Conservation (phyloP, 92 coral and sea anemone species). For the Paragorgia papillata region DNA sequence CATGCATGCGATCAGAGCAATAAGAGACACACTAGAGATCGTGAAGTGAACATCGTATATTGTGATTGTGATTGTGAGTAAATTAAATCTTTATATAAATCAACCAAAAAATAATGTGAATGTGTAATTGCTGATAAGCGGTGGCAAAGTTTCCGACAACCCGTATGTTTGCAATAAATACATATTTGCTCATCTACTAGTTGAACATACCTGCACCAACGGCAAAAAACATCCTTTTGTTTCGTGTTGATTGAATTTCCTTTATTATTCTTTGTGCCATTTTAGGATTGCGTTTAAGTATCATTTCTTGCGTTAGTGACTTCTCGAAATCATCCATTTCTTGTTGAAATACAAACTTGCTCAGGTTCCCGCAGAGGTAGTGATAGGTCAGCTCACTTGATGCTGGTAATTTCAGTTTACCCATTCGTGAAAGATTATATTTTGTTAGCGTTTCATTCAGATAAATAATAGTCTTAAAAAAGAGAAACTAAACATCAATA, state of each 20-base stretch:
- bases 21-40: too few species aligned
- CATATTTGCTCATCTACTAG: too few species aligned
- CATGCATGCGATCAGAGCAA: too few species aligned
- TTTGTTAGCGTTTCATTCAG: slow-evolving; percentile 18
- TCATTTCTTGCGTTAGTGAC: slow-evolving; percentile 1
- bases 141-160: too few species aligned
- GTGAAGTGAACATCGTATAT: too few species aligned
- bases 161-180: too few species aligned
- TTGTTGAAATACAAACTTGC: slow-evolving; percentile 8
- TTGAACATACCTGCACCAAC: slow-evolving; percentile 27
- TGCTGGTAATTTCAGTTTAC: not conserved
- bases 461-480: slow-evolving; percentile 13
- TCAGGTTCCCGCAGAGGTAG: slow-evolving; percentile 24
- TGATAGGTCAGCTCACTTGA: slow-evolving; percentile 3
- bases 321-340: slow-evolving; percentile 19
- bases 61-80: too few species aligned
- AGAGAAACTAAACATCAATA: too few species aligned
- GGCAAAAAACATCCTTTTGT: slow-evolving; percentile 31
- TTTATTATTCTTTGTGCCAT: slow-evolving; percentile 32
- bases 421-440: slow-evolving; percentile 5
- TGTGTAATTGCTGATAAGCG: too few species aligned
- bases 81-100: too few species aligned
- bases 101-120: too few species aligned
- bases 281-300: slow-evolving; percentile 16
- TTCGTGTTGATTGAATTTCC: slow-evolving; percentile 4